These are phyloP conservation scores for Euglossa dilemma DNA, from an alignment of 1,140 invertebrate species.

Conservation along the genomic window DNA sequence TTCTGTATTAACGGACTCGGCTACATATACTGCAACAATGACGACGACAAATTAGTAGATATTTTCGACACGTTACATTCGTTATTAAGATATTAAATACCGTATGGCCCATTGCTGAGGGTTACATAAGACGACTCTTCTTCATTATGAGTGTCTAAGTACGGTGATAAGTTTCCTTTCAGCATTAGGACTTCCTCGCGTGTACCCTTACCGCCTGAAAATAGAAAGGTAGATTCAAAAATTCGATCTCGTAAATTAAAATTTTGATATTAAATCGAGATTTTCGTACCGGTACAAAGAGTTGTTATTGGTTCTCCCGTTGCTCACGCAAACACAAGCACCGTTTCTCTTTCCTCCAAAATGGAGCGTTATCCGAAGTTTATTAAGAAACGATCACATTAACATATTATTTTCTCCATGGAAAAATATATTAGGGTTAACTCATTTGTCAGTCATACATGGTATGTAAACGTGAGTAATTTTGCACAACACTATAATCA, in stretches of 20 bases:
- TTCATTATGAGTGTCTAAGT: slow-evolving; percentile 78
- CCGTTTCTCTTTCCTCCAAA: slow-evolving; percentile 7
- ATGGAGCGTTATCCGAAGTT: slow-evolving; percentile 22
- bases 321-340: slow-evolving; percentile 1
- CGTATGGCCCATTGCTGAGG: slow-evolving; percentile 78
- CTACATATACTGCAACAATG: slow-evolving; percentile 76
- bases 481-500: slow-evolving; percentile 50
- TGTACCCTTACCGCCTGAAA: slow-evolving; percentile 75
- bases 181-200: slow-evolving; percentile 80
- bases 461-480: slow-evolving; percentile 37
- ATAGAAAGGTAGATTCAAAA: neutral
- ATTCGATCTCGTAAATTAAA: too few species aligned
- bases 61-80: neutral
- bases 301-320: slow-evolving; percentile 28
- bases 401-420: slow-evolving; percentile 47
- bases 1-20: slow-evolving; percentile 69
- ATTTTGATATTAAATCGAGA: neutral
- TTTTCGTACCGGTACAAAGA: slow-evolving; percentile 57
- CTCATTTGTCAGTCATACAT: slow-evolving; percentile 55
- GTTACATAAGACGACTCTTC: slow-evolving; percentile 80
- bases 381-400: slow-evolving; percentile 42
- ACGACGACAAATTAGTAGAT: slow-evolving; percentile 23
- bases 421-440: slow-evolving; percentile 50
- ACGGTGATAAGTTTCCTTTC: slow-evolving; percentile 80
- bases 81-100: slow-evolving; percentile 64